Percentiles rank a stretch among this genome's conserved stretches.
These are phyloP conservation scores for Trachelus tabidus DNA, from an alignment of 2,888 invertebrate genomes.

Conservation along the genomic window DNA sequence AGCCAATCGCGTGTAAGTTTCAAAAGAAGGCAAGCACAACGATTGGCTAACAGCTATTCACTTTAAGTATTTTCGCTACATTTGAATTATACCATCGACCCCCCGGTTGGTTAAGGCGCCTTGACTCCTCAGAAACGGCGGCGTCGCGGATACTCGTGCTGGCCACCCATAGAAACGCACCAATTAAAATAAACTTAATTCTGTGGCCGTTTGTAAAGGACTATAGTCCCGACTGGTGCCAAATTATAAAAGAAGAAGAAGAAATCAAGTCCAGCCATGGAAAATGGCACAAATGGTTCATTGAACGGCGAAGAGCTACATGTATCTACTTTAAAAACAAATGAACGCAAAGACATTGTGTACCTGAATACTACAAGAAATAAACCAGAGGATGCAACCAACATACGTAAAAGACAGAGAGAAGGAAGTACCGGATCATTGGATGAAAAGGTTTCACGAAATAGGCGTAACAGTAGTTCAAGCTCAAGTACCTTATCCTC, in stretches of 20 bases:
- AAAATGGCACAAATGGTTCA: constrained; percentile 17
- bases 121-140: no score
- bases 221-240: no score
- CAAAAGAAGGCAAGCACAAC: no score
- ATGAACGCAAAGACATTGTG: constrained; percentile 15
- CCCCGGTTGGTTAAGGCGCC: no score
- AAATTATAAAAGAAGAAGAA: constrained; percentile 2
- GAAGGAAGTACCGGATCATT: constrained; percentile 39
- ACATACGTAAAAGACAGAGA: constrained; percentile 46
- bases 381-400: constrained; percentile 20
- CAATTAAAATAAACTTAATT: no score
- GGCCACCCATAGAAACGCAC: no score
- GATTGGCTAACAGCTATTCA: no score
- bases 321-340: constrained; percentile 13
- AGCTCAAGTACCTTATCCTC: constrained; percentile 57
- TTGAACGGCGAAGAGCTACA: constrained; percentile 1
- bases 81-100: no score
- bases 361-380: constrained; percentile 30
- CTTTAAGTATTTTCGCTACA: no score
- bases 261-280: constrained; percentile 7
- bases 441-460: constrained; percentile 45
- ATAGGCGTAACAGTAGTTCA: constrained; percentile 51
- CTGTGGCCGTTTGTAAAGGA: no score
- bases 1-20: no score
- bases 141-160: no score